Percentiles rank a stretch among this genome's conserved stretches.
Evolutionary conservation across 2,797 vertebrate genomes (phyloP).

Genomic region (Rhabdomys pumilio): DNA sequence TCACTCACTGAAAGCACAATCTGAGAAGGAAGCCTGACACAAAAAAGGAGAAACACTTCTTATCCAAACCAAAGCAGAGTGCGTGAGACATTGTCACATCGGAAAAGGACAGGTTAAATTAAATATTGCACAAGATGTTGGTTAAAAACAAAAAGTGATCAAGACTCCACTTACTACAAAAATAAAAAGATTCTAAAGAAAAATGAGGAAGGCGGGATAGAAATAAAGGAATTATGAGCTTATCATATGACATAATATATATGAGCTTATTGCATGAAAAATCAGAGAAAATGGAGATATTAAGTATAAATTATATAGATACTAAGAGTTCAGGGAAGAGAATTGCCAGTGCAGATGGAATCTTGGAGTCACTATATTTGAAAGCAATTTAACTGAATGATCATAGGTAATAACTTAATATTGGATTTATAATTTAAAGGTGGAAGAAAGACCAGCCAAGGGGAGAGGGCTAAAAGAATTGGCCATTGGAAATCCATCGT

Average conservation of each 20-base stretch:
- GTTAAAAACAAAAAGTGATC: not conserved
- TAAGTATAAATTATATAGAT: not conserved
- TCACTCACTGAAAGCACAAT: not conserved
- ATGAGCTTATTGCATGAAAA: not conserved
- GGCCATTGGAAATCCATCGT: not conserved
- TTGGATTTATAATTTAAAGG: not conserved
- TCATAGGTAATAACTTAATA: not conserved
- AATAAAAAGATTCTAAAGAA: not conserved
- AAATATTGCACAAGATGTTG: not conserved
- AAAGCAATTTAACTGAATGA: slow-evolving; percentile 25
- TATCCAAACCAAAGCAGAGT: not conserved
- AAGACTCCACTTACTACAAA: not conserved
- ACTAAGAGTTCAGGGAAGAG: not conserved
- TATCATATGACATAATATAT: not conserved
- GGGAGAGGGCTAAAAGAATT: not conserved
- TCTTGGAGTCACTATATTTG: slow-evolving; percentile 39
- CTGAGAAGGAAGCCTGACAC: not conserved
- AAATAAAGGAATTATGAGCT: not conserved
- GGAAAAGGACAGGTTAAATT: not conserved
- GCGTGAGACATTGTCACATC: not conserved
- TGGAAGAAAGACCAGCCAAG: not conserved
- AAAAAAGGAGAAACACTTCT: not conserved
- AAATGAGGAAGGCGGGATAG: not conserved
- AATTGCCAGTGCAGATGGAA: not conserved
- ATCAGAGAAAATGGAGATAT: not conserved